Evolutionary conservation across 2,797 vertebrate genomes (phyloP), one percentile per base, ranked within the genome.

Genomic region (Glyptemys insculpta): DNA sequence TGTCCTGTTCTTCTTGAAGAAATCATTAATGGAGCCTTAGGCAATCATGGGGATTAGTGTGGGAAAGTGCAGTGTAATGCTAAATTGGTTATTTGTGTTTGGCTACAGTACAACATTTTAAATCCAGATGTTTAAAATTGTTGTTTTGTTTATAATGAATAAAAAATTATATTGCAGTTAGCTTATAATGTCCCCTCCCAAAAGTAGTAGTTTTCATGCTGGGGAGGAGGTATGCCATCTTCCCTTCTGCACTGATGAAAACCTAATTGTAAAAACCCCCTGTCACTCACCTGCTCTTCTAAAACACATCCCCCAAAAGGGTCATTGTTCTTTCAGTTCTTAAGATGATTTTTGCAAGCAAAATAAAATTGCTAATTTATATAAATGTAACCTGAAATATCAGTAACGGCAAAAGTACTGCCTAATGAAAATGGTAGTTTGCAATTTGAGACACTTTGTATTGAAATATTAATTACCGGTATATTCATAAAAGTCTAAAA

Each of bases 1-100:
- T 5, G 44, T 18, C 27, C 15, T 91, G 74, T 50, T 92, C 79
- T 47, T 52, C 27, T 54, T 83, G 79, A 94, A 89, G 92, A 95
- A 93, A 92, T 85, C 92, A 72, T 90, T 65, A 81, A 34, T 89
- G 88, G 0, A 93, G n/a, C 29, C n/a, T 85, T 34, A 94, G 57
- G 47, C 81, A 89, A 91, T 76, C 78, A 81, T 1, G 85, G 0
- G 3, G 37, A 90, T 81, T 91, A 86, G 31, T 2, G 5, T n/a
- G 34, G 8, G 14, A 57, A 90, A 34, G 34, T 84, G 8, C 16
- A 89, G n/a, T 15, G 52, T 49, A 81, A 72, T 5, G 53, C 21
- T 85, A 82, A 92, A 23, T 87, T 89, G 87, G 81, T 19, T 59
- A 8, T 87, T 95, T 52, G 16, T 94, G 16, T 82, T 80, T 83